Evolutionary conservation across 2,113 vertebrate species (phyloP), one percentile per base, ranked within the genome.

Genomic region (Actinemys pallida): DNA sequence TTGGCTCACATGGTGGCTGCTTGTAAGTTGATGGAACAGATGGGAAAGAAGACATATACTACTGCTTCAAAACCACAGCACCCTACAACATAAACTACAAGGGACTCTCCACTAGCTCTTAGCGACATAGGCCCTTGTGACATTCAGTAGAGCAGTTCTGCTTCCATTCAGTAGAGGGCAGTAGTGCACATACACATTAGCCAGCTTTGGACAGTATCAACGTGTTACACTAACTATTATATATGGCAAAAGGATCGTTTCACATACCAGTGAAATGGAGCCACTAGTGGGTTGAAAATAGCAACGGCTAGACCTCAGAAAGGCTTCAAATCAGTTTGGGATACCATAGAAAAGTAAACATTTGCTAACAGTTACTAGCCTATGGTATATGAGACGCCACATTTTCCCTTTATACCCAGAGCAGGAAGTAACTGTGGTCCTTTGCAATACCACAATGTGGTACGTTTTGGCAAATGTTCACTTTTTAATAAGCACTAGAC

Each of bases 401-500:
- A 87, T 95, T 97, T 97, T 97, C 97, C 95, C 88, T 92, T 95
- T 92, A 83, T 93, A 78, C 87, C 92, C 89, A 92, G 92, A 89
- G 81, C 85, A 97, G 94, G 96, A 97, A 96, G 89, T 85, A 92
- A 65, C 92, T 88, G 93, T 94, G 96, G 95, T 92, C 89, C 94
- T 95, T 92, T 91, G 81, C n/a, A 91, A 81, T 27, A 93, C 87
- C 90, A 89, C 87, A 91, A 39, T 25, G 7, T 83, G 65, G 86
- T 95, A 94, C 59, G 72, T 93, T 84, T 81, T 95, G 96, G 93
- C 87, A 85, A 90, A 93, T 57, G 47, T 81, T 94, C 45, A 79
- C 78, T 82, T 94, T 96, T 95, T 92, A 92, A 95, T 91, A 87
- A 96, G 78, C 45, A 2, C 89, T 92, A 0, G 88, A 59, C 27